These are phyloP conservation scores for Scomber colias DNA, from an alignment of 2,113 vertebrate genomes.

Conservation along the genomic window DNA sequence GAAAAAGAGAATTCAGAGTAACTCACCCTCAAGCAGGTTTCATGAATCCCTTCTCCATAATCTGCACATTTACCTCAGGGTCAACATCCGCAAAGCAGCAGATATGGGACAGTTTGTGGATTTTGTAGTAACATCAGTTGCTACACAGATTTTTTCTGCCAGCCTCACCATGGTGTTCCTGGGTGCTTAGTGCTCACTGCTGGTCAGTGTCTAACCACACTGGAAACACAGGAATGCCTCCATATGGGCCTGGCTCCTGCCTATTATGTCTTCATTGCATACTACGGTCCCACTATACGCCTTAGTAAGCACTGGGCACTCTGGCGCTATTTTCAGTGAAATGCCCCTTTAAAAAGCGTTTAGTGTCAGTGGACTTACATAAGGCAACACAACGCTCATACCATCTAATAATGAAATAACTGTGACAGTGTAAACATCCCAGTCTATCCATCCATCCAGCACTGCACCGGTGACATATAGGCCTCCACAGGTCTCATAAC, in stretches of 20 bases:
- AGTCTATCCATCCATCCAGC: conserved; percentile 61
- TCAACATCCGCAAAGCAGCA: conserved; percentile 69
- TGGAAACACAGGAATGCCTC: conserved; percentile 66
- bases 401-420: conserved; percentile 44
- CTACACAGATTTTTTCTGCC: conserved; percentile 52
- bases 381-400: conserved; percentile 45
- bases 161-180: conserved; percentile 52
- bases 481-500: conserved; percentile 63
- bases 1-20: conserved; percentile 25
- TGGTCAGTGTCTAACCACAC: conserved; percentile 77
- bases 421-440: conserved; percentile 51
- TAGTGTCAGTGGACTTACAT: conserved; percentile 48
- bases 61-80: conserved; percentile 84
- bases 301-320: conserved; percentile 43
- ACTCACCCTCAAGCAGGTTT: conserved; percentile 67
- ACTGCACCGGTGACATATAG: conserved; percentile 55
- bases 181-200: conserved; percentile 75
- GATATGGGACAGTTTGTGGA: conserved; percentile 71
- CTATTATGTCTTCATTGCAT: conserved; percentile 48
- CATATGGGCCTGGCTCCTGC: conserved; percentile 44
- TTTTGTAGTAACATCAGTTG: conserved; percentile 59
- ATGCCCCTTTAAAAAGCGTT: conserved; percentile 59
- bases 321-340: conserved; percentile 50
- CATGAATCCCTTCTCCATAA: conserved; percentile 66
- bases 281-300: conserved; percentile 33